Evolutionary conservation across 2,888 invertebrate species (phyloP).

Genomic region (Meliscaeva auricollis): DNA sequence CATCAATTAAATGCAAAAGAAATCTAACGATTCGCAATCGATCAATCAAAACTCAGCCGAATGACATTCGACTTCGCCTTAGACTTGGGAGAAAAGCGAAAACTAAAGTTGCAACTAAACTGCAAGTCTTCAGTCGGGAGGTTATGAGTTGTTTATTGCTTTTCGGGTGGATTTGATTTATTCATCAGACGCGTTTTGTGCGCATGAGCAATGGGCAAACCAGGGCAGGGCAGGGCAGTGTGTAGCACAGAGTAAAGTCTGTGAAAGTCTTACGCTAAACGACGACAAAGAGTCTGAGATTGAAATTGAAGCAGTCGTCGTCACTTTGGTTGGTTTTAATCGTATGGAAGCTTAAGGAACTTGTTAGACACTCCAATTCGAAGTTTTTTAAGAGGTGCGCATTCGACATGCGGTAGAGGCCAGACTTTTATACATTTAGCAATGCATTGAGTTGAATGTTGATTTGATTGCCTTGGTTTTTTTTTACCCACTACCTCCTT

Average conservation of each 20-base stretch:
- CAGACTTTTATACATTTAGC: background rate
- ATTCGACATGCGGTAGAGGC: background rate
- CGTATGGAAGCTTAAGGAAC: slow-evolving; percentile 23
- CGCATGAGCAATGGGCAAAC: slow-evolving; percentile 16
- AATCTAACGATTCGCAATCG: slow-evolving; percentile 68
- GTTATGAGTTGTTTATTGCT: slow-evolving; percentile 71
- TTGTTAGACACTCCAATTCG: slow-evolving; percentile 22
- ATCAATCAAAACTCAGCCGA: slow-evolving; percentile 62
- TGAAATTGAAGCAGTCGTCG: slow-evolving; percentile 42
- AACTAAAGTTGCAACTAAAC: slow-evolving; percentile 30
- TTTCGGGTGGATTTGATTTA: slow-evolving; percentile 67
- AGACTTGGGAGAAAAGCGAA: slow-evolving; percentile 48
- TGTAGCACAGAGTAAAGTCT: background rate
- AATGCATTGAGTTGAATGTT: slow-evolving; percentile 29
- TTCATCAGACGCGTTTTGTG: slow-evolving; percentile 48
- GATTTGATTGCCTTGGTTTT: slow-evolving; percentile 25
- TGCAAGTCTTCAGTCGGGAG: slow-evolving; percentile 19
- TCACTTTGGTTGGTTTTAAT: slow-evolving; percentile 5
- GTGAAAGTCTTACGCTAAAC: slow-evolving; percentile 45
- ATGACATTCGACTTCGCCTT: slow-evolving; percentile 39
- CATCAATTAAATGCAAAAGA: slow-evolving; percentile 51
- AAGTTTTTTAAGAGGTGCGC: background rate
- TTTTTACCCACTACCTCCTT: slow-evolving; percentile 13
- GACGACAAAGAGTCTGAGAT: slow-evolving; percentile 62
- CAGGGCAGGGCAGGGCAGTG: slow-evolving; percentile 36